A percentile compares a stretch with the other conserved stretches of the same genome.
Conservation (phyloP, 2,797 vertebrate species). For the Notolepis coatsorum region DNA sequence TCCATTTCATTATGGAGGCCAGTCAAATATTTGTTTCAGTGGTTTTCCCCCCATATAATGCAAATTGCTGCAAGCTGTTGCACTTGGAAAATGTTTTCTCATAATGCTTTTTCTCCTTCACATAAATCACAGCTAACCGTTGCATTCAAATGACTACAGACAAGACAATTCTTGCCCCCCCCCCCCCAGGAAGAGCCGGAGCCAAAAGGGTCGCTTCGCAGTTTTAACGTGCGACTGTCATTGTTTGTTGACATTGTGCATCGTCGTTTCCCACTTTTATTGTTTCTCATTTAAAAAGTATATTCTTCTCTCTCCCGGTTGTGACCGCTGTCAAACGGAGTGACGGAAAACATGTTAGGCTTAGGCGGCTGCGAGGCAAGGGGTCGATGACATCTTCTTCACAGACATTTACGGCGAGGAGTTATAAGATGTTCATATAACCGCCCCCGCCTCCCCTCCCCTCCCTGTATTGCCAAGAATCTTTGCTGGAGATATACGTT, state of each 20-base stretch:
- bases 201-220: conserved; percentile 52
- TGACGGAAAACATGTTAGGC: conserved; percentile 62
- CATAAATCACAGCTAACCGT: conserved; percentile 86
- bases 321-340: conserved; percentile 58
- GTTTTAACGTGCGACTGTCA: conserved; percentile 73
- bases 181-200: conserved; percentile 54
- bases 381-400: background rate
- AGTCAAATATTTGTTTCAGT: conserved; percentile 85
- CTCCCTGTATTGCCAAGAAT: conserved; percentile 7
- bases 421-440: conserved; percentile 9
- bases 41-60: conserved; percentile 84
- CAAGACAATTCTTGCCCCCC: conserved; percentile 77
- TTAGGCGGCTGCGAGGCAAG: conserved; percentile 37
- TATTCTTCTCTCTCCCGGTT: conserved; percentile 61
- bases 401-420: conserved; percentile 11
- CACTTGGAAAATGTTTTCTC: conserved; percentile 84
- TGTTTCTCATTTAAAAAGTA: conserved; percentile 43
- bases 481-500: background rate
- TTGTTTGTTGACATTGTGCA: conserved; percentile 80
- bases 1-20: conserved; percentile 83
- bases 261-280: conserved; percentile 63
- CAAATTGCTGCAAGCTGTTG: conserved; percentile 88
- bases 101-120: conserved; percentile 78
- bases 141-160: conserved; percentile 86
- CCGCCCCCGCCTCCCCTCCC: background rate